Evolutionary conservation across 2,113 vertebrate species (phyloP), one percentile per base, ranked within the genome.

Genomic region (Cyanistes caeruleus): DNA sequence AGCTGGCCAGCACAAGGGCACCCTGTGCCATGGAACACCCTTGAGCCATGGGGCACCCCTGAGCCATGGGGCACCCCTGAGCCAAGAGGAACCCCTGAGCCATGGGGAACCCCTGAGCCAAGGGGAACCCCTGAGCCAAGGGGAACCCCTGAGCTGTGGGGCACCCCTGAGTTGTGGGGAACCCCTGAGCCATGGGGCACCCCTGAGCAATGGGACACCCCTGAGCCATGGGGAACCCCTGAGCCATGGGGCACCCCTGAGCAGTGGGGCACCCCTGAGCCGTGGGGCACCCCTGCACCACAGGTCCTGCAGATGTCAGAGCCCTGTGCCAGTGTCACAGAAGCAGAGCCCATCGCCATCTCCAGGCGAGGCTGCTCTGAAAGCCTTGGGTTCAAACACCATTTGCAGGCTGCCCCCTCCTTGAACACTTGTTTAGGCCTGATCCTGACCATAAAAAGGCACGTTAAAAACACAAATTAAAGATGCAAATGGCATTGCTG

Each of bases 281-380:
- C 33, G 0, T 6, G 9, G n/a, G 7, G 2, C 35, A 70, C 1
- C 43, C 19, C 11, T 25, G 43, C 5, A 0, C 5, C 59, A 10
- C 18, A 7, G 11, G 30, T 41, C 55, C 44, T 8, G 59, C n/a
- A 5, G 10, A 4, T 2, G 41, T 27, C 13, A 27, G 28, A 70
- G 76, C 81, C 10, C 1, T 16, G 48, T 30, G 51, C 49, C 2
- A 2, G 13, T 30, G 51, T 44, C 2, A 2, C 11, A 37, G 37
- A 67, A 23, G 33, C 59, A 7, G 31, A 6, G 11, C 31, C 60
- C 75, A 24, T 19, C 3, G 3, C 25, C 14, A 72, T 27, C 46
- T n/a, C 67, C 46, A 35, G 39, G 39, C 25, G 22, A 78, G 62
- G 23, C 33, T 3, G 0, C 30, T 55, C 20, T 21, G 20, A 24